Evolutionary conservation across 2,113 vertebrate species (phyloP).

Genomic region (Siniperca chuatsi): DNA sequence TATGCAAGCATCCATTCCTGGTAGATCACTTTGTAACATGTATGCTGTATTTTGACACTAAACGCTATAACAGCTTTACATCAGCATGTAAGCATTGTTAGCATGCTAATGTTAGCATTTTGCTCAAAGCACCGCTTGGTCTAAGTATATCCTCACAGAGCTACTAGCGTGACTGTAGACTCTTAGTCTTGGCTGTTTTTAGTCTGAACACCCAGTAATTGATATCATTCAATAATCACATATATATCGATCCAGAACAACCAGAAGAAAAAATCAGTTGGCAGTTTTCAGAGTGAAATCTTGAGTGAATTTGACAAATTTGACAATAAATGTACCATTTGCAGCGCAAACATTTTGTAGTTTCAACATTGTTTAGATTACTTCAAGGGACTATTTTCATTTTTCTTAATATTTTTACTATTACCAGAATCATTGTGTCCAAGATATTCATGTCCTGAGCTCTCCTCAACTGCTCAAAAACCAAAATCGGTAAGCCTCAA

Average conservation of each 20-base stretch:
- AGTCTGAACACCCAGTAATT: too few relatives aligned
- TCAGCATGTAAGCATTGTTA: background rate
- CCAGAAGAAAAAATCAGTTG: background rate
- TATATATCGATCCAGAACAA: background rate
- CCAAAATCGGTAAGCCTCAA: background rate
- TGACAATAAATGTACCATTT: background rate
- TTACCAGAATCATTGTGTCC: background rate
- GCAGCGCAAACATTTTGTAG: background rate
- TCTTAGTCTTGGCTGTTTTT: background rate
- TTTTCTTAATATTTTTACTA: background rate
- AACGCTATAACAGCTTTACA: too few relatives aligned
- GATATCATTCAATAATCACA: background rate
- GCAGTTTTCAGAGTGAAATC: background rate
- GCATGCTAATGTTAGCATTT: background rate
- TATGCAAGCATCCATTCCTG: background rate
- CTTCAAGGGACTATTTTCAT: background rate
- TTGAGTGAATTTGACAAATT: background rate
- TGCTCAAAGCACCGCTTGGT: background rate
- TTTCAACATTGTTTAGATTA: background rate
- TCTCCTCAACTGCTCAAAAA: background rate
- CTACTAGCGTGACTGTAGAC: background rate
- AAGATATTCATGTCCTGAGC: too few relatives aligned
- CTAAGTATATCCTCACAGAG: background rate
- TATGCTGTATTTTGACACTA: too few relatives aligned
- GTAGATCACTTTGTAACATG: too few relatives aligned